Percentiles rank a stretch among this genome's conserved stretches.
Conservation (phyloP, 2,888 invertebrate genomes). For the Campoplex capitator region DNA sequence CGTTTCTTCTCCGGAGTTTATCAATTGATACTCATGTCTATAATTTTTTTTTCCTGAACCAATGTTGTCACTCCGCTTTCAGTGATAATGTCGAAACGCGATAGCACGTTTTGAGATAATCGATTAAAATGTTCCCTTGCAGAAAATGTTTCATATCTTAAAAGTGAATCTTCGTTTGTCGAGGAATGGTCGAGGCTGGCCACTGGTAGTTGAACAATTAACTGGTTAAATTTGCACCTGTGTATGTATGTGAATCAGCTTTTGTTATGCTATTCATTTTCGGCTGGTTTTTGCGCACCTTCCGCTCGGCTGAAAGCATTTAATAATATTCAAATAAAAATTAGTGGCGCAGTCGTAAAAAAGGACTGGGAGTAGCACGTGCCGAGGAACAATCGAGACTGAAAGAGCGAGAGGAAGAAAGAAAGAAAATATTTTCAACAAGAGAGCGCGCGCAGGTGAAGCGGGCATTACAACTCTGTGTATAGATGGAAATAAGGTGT, state of each 20-base stretch:
- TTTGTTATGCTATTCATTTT: conserved; percentile 28
- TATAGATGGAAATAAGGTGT: conserved; percentile 49
- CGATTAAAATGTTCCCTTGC: background rate
- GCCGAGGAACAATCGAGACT: conserved; percentile 70
- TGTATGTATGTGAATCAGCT: conserved; percentile 40
- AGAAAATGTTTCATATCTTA: background rate
- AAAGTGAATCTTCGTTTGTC: background rate
- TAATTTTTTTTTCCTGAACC: too few species aligned
- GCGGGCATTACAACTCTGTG: conserved; percentile 28
- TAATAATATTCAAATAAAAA: conserved; percentile 82
- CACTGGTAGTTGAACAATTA: conserved; percentile 17
- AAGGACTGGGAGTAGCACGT: conserved; percentile 68
- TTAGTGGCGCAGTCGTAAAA: conserved; percentile 78
- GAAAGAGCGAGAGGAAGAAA: conserved; percentile 57
- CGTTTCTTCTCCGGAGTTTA: too few species aligned
- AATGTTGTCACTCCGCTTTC: too few species aligned
- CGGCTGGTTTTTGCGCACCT: conserved; percentile 27
- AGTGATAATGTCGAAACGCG: background rate
- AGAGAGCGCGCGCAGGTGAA: conserved; percentile 69
- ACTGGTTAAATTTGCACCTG: conserved; percentile 55
- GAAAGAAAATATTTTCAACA: conserved; percentile 25
- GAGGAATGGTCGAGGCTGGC: background rate
- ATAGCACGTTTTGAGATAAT: background rate
- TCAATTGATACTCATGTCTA: too few species aligned
- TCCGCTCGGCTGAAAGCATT: conserved; percentile 66